Base-by-base conservation (phyloP, 2,888 invertebrate species). In the Tenthredo amoena region DNA sequence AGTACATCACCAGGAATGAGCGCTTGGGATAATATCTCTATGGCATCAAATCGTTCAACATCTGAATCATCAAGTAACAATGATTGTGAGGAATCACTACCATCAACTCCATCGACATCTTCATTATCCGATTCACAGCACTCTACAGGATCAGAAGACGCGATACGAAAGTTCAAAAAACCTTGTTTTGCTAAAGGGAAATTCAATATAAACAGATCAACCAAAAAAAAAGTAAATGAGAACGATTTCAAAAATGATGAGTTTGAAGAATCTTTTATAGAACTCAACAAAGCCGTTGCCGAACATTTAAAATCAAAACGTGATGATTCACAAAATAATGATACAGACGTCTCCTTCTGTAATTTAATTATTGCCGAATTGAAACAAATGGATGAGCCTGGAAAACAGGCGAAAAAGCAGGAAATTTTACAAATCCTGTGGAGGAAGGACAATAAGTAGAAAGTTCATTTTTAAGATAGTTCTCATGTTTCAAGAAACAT, bases 381-480 rank as follows among this genome's bases (percentile, higher is more conserved):
- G 9, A 40, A 15, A 40, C 5, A 21, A 40, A 72, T 40, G 37
- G 10, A 40, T 18, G 71, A 72, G 40, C n/a, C 18, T 37, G 40
- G 40, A 72, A 72, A 72, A 72, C 5, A n/a, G n/a, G 7, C 18
- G 0, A 72, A 72, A 72, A 72, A 72, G 21, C 71, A 21, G n/a
- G 71, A 72, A 72, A 72, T 72, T 40, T 40, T 72, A 21, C 34
- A 72, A 72, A 72, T 72, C 18, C 10, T 72, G 9, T 40, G 71
- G 71, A 40, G 71, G 40, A 72, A 40, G 21, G 37, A 31, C 31
- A 31, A 31, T 31, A 31, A 65, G 65, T 65, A 65, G n/a, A 58
- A 58, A 58, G 21, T 58, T 58, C 18, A 21, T 58, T 58, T 21
- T 58, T 1, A 58, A 21, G 21, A n/a, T 58, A 58, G 58, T 58